These are phyloP conservation scores for Redunca redunca DNA, from an alignment of 2,113 vertebrate species.

Conservation along the genomic window DNA sequence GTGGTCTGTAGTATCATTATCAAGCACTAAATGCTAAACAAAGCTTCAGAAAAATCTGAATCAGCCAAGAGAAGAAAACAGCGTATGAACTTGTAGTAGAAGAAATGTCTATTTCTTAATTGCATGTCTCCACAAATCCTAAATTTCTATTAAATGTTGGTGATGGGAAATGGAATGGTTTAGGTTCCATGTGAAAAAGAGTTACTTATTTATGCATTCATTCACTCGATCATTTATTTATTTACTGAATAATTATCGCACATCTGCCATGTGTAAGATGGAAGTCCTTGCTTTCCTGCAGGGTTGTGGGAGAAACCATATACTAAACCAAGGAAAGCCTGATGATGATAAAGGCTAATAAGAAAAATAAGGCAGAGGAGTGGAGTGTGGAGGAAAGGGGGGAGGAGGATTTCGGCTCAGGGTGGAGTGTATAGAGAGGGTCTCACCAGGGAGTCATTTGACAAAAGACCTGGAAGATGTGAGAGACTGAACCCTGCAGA, in stretches of 20 bases:
- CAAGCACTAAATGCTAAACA: neutral
- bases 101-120: neutral
- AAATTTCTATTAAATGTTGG: neutral
- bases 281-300: neutral
- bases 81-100: neutral
- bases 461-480: neutral
- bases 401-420: neutral
- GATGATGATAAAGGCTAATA: neutral
- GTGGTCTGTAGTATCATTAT: neutral
- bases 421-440: rapidly evolving
- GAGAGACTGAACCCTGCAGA: neutral
- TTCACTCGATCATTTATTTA: neutral
- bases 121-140: neutral
- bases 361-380: neutral
- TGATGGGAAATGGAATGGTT: neutral
- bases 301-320: neutral
- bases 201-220: neutral
- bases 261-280: neutral
- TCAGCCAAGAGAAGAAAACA: neutral
- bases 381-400: no score
- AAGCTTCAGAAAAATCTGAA: neutral
- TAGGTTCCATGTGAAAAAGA: neutral
- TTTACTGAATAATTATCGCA: neutral
- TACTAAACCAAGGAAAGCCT: neutral
- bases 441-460: neutral